Base-by-base conservation (phyloP, 2,888 invertebrate species). In the Zonitis immaculata region DNA sequence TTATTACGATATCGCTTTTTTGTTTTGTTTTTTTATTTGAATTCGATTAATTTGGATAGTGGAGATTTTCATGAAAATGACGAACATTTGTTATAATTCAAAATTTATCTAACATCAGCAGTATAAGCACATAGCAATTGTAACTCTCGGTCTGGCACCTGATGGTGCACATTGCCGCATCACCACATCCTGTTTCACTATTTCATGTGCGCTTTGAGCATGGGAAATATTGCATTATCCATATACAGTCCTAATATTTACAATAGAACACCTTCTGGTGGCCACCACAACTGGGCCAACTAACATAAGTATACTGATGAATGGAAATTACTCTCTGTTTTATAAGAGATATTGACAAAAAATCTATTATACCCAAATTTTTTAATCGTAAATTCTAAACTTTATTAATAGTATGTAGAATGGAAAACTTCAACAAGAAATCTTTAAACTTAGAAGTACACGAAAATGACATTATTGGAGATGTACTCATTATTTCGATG, bases 101-200 rank as follows among this genome's bases (percentile, higher is more conserved):
- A 42, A 58, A 64, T 67, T 67, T 68, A 69, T 66, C 65, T 65
- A 66, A 65, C 68, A 72, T 73, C 71, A 69, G 69, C 68, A 72
- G 67, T 70, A 64, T 66, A 66, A 67, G 70, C 73, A 73, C 72
- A 72, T 72, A 64, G 70, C 70, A 73, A 72, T 67, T 72, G 72
- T 73, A 72, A 70, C 70, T 70, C 65, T 69, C 63, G 62, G 58
- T 54, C 61, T 47, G 64, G 71, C 72, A 72, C 71, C 73, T 72
- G 72, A 71, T 71, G 72, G 72, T 64, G 66, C 69, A 66, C 68
- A 70, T 69, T 69, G 68, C 69, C 69, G 68, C 70, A 71, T 71
- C 70, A 69, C 72, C 70, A 69, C 72, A 71, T 71, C 70, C 70
- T 62, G 69, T 64, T 66, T 65, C 64, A 67, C 65, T 66, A 67